A percentile compares a stretch with the other conserved stretches of the same genome.
Evolutionary conservation across 2,888 invertebrate genomes (phyloP).

Genomic region (Rutpela maculata): DNA sequence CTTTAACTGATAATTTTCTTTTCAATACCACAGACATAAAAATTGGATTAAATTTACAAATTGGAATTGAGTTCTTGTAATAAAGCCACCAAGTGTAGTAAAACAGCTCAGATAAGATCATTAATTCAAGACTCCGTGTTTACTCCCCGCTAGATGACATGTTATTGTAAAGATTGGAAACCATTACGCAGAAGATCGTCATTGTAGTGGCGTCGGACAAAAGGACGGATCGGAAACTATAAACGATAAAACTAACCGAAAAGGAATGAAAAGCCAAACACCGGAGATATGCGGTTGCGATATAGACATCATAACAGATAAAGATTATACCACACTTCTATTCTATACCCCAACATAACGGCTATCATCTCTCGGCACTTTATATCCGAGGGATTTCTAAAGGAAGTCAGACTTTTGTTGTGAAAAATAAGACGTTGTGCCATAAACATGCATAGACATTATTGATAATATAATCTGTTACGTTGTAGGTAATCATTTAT

Average conservation of each 20-base stretch:
- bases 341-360: slow-evolving; percentile 46
- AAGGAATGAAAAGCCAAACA: slow-evolving; percentile 67
- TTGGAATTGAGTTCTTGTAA: slow-evolving; percentile 5
- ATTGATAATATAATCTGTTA: not conserved
- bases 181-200: slow-evolving; percentile 54
- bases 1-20: no score
- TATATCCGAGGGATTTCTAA: slow-evolving; percentile 36
- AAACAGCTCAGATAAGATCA: slow-evolving; percentile 43
- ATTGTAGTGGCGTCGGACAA: slow-evolving; percentile 65
- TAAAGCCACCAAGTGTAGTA: slow-evolving; percentile 19
- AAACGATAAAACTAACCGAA: slow-evolving; percentile 72
- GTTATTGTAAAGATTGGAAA: slow-evolving; percentile 54
- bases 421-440: slow-evolving; percentile 27
- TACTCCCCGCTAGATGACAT: slow-evolving; percentile 29
- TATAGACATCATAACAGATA: slow-evolving; percentile 70
- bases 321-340: slow-evolving; percentile 65
- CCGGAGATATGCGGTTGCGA: slow-evolving; percentile 65
- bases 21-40: not conserved
- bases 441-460: not conserved
- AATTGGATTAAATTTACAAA: slow-evolving; percentile 12
- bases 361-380: slow-evolving; percentile 36
- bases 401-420: slow-evolving; percentile 34
- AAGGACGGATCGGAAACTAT: slow-evolving; percentile 70
- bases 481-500: no score
- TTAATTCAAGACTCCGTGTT: slow-evolving; percentile 39